Base-by-base conservation (phyloP, 1,140 invertebrate genomes). In the Thaumatotibia leucotreta region DNA sequence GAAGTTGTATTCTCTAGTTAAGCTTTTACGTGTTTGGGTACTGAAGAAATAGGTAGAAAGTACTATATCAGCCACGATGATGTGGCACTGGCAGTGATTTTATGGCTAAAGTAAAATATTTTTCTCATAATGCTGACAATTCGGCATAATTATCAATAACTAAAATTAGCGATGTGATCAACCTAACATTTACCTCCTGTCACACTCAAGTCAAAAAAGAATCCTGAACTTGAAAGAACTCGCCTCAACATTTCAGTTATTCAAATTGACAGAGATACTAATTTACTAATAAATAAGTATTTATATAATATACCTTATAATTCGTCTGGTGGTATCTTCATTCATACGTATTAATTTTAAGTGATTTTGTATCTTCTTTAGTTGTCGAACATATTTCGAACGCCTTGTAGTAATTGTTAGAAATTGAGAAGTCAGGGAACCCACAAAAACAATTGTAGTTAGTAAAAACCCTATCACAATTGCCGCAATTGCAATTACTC, bases 391-490 rank as follows among this genome's bases (percentile, higher is more conserved):
- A 66, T 90, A 90, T 63, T 81, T 84, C 4, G 88, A 78, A 20
- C 88, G 82, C 66, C 88, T 76, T 11, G 84, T 86, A 8, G 84
- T 88, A 63, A 89, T 83, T 20, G 85, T 88, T 71, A 90, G 88
- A 67, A 90, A 90, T 32, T 86, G 82, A n/a, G 88, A 90, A 35
- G 88, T 90, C 24, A 90, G 69, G 4, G 88, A 90, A 49, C 87
- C 89, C 33, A 88, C 86, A 68, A 89, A 89, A 10, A 88, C 83
- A 63, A 89, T 77, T 10, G 86, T 86, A 32, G 84, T 87, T n/a
- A 91, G 62, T 45, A 85, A 67, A 73, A 89, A 91, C 5, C 90
- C 90, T 24, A 89, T 39, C 54, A 92, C 66, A 24, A 85, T 80
- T 14, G 84, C 82, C n/a, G 82, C 58, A 5, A 82, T 81, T 5